These are phyloP conservation scores for Drosophila murphyi DNA, from an alignment of 1,140 invertebrate species.

Conservation along the genomic window DNA sequence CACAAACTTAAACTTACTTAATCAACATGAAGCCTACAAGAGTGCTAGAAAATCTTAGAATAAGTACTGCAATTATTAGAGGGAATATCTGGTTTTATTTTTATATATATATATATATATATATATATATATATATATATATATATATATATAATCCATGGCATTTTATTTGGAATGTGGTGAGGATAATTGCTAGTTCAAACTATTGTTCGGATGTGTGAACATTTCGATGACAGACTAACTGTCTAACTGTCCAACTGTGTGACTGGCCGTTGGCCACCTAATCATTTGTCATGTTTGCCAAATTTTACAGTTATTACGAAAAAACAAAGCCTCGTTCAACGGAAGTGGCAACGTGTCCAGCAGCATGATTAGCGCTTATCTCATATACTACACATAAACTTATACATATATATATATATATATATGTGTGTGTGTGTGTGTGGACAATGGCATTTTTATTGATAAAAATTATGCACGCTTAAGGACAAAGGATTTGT, in stretches of 20 bases:
- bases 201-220: slow-evolving; percentile 43
- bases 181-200: not conserved
- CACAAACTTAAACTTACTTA: too few species aligned
- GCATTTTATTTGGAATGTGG: slow-evolving; percentile 15
- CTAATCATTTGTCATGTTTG: slow-evolving; percentile 61
- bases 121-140: not conserved
- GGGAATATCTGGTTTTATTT: too few species aligned
- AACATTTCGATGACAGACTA: slow-evolving; percentile 32
- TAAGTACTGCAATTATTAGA: too few species aligned
- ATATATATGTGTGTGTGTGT: slow-evolving; percentile 15
- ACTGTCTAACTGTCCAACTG: too few species aligned
- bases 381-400: slow-evolving; percentile 26
- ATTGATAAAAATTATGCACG: slow-evolving; percentile 81
- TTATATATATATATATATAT: slow-evolving; percentile 14
- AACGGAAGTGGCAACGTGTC: slow-evolving; percentile 62
- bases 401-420: slow-evolving; percentile 7
- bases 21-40: too few species aligned
- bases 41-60: too few species aligned
- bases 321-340: slow-evolving; percentile 38
- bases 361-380: slow-evolving; percentile 47
- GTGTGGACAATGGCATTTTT: slow-evolving; percentile 53
- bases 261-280: slow-evolving; percentile 26
- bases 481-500: slow-evolving; percentile 58
- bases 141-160: not conserved
- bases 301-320: slow-evolving; percentile 76